These are phyloP conservation scores for Patella ulyssiponensis DNA, from an alignment of 2,888 invertebrate species.

Conservation along the genomic window DNA sequence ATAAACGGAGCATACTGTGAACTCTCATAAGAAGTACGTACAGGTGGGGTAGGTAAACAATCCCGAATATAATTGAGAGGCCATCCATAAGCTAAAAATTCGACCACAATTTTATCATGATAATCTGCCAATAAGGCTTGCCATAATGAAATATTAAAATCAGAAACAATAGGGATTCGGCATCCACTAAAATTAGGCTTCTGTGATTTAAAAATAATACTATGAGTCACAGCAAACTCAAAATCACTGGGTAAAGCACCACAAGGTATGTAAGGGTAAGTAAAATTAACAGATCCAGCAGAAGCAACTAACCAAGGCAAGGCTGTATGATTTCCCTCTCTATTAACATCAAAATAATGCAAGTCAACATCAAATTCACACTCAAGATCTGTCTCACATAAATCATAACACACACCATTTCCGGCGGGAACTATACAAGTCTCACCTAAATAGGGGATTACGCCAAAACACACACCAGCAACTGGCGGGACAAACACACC, in stretches of 20 bases:
- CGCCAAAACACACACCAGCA: not conserved
- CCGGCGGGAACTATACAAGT: not conserved
- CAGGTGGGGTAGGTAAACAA: not conserved
- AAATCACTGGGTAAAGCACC: too few species aligned
- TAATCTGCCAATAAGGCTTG: not conserved
- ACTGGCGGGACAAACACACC: not conserved
- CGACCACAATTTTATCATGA: not conserved
- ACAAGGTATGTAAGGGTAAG: not conserved
- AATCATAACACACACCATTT: not conserved
- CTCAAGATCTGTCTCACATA: not conserved
- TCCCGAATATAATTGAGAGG: not conserved
- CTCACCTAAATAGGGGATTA: not conserved
- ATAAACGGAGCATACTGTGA: not conserved
- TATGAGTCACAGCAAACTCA: not conserved
- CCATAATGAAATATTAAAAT: not conserved
- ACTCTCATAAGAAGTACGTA: not conserved
- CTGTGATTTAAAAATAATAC: not conserved
- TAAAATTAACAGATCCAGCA: not conserved
- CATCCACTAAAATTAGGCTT: too few species aligned
- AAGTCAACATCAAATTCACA: not conserved
- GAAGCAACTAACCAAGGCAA: not conserved
- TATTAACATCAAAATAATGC: too few species aligned
- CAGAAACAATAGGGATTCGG: not conserved
- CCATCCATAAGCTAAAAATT: not conserved
- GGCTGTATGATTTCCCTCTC: too few species aligned